phyloP scores from a whole-genome alignment of 2,888 invertebrate genomes.

The Peribatodes rhomboidaria region DNA sequence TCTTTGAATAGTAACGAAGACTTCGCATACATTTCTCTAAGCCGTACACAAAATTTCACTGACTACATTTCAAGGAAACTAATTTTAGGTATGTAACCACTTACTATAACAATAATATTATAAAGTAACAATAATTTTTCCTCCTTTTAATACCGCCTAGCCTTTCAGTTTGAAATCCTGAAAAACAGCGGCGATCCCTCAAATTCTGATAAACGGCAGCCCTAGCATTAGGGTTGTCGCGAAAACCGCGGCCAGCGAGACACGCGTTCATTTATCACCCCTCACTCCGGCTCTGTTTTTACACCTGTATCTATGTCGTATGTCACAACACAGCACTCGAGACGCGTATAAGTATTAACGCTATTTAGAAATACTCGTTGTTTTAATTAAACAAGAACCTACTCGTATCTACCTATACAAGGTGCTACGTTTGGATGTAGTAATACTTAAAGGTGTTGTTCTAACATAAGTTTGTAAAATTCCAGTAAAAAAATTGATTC shows the following conservation, averaged over 20 bases:
- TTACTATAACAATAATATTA: too few relatives aligned
- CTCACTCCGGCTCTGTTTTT: constrained; percentile 36
- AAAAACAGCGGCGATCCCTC: constrained; percentile 8
- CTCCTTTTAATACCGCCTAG: too few relatives aligned
- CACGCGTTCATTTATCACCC: constrained; percentile 43
- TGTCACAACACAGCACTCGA: constrained; percentile 20
- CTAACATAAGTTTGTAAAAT: too few relatives aligned
- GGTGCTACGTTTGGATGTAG: too few relatives aligned
- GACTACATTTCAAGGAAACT: background rate
- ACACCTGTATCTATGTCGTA: constrained; percentile 17
- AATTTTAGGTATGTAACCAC: too few relatives aligned
- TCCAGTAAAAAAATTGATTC: too few relatives aligned
- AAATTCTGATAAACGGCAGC: constrained; percentile 36
- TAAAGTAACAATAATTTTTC: too few relatives aligned
- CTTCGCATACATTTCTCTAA: background rate
- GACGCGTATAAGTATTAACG: constrained; percentile 29
- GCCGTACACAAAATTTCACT: background rate
- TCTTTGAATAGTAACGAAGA: constrained; percentile 18
- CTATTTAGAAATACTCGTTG: constrained; percentile 21
- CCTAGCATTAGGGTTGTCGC: constrained; percentile 35
- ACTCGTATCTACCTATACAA: too few relatives aligned
- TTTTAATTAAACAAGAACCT: constrained; percentile 12
- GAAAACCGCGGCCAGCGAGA: constrained; percentile 37
- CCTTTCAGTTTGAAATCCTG: constrained; percentile 4
- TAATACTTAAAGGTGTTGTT: too few relatives aligned